Evolutionary conservation across 2,113 vertebrate species (phyloP).

Genomic region (Bagarius yarrelli): DNA sequence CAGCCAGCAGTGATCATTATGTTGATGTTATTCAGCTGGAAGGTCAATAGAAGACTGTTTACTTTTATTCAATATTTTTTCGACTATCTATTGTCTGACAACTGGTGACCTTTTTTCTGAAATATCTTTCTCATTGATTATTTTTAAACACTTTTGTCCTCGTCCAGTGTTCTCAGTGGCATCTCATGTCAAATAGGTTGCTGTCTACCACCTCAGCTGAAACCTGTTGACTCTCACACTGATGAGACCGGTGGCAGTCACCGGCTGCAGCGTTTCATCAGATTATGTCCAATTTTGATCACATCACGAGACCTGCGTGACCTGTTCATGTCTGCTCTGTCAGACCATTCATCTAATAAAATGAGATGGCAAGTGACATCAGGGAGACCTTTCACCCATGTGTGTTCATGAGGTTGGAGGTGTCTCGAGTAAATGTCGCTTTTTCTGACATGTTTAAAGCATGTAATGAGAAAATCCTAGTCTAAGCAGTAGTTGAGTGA

Average conservation of each 20-base stretch:
- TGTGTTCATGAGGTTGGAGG: constrained; percentile 40
- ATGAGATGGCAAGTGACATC: constrained; percentile 57
- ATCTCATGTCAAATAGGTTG: constrained; percentile 42
- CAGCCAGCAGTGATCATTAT: background rate
- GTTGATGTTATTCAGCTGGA: constrained; percentile 12
- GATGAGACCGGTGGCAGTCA: constrained; percentile 16
- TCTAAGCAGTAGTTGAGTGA: constrained; percentile 16
- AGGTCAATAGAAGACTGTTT: constrained; percentile 12
- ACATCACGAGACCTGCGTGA: constrained; percentile 24
- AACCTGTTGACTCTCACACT: constrained; percentile 22
- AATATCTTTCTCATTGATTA: constrained; percentile 11
- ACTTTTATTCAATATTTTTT: constrained; percentile 14
- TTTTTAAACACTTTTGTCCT: constrained; percentile 31
- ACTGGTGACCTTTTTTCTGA: background rate
- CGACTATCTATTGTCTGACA: constrained; percentile 33
- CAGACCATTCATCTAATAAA: constrained; percentile 12
- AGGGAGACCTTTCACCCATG: constrained; percentile 51
- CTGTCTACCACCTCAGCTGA: constrained; percentile 21
- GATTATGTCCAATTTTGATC: constrained; percentile 47
- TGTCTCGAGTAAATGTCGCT: constrained; percentile 23
- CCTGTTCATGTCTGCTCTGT: constrained; percentile 27
- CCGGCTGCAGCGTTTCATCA: constrained; percentile 33
- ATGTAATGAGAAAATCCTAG: constrained; percentile 58
- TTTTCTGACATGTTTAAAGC: constrained; percentile 62
- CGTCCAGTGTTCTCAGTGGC: constrained; percentile 34